A percentile compares a stretch with the other conserved stretches of the same genome.
Evolutionary conservation across 2,797 vertebrate genomes (phyloP).

Genomic region (Mus caroli): DNA sequence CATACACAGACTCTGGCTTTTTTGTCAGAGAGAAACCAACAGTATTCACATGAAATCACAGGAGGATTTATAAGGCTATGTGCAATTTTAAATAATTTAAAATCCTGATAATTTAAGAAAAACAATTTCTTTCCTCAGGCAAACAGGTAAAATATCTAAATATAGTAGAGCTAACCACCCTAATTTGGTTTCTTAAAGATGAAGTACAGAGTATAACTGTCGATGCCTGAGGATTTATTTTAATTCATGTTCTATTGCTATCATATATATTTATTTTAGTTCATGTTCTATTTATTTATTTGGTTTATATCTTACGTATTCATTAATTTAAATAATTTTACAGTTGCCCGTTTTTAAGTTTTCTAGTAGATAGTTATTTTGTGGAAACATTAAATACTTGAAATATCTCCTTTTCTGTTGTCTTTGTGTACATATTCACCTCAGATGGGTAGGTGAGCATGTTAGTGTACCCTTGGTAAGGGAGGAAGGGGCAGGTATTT

Average conservation of each 20-base stretch:
- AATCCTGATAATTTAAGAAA: neutral
- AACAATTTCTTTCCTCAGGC: neutral
- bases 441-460: neutral
- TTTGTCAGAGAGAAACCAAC: neutral
- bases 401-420: neutral
- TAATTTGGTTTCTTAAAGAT: constrained; percentile 24
- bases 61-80: neutral
- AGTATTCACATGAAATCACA: neutral
- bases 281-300: constrained; percentile 15
- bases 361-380: constrained; percentile 17
- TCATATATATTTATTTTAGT: neutral
- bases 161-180: neutral
- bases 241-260: constrained; percentile 4
- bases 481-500: neutral
- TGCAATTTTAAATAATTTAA: neutral
- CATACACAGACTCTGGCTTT: neutral
- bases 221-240: neutral
- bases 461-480: neutral
- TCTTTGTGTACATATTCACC: neutral
- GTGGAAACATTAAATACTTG: neutral
- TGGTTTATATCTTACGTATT: neutral
- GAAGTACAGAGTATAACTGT: neutral
- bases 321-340: constrained; percentile 49
- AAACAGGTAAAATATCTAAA: constrained; percentile 7
- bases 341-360: constrained; percentile 27